A percentile compares a stretch with the other conserved stretches of the same genome.
These are phyloP conservation scores for Apolygus lucorum DNA, from an alignment of 1,140 invertebrate genomes.

Conservation along the genomic window DNA sequence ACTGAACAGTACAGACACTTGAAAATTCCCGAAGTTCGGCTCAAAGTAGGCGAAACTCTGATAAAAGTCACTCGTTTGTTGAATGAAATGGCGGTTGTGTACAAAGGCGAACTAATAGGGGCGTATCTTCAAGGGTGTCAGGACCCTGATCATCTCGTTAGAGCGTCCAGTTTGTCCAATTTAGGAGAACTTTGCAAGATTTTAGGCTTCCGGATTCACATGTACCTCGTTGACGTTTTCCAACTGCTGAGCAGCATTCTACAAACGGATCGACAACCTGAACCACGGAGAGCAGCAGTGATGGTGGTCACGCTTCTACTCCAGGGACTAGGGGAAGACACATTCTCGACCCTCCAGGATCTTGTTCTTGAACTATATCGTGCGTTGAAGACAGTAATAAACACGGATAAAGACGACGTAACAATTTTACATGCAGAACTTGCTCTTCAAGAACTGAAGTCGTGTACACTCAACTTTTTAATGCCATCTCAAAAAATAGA, in stretches of 20 bases:
- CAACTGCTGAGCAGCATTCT: constrained; percentile 36
- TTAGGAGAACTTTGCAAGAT: constrained; percentile 72
- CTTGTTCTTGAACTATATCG: constrained; percentile 59
- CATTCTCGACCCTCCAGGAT: constrained; percentile 50
- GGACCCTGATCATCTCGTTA: constrained; percentile 62
- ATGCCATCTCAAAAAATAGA: constrained; percentile 48
- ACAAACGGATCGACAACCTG: constrained; percentile 54
- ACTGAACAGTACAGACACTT: constrained; percentile 46
- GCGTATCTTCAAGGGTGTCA: constrained; percentile 57
- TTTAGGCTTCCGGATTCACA: constrained; percentile 61
- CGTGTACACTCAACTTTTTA: constrained; percentile 54
- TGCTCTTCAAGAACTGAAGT: constrained; percentile 65
- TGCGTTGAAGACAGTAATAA: constrained; percentile 54
- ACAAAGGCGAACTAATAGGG: constrained; percentile 62
- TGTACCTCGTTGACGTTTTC: constrained; percentile 62
- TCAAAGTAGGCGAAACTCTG: constrained; percentile 76
- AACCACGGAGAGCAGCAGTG: constrained; percentile 69
- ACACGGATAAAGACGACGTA: constrained; percentile 55
- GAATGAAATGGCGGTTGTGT: constrained; percentile 61
- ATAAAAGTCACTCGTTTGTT: constrained; percentile 61
- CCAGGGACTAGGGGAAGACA: constrained; percentile 60
- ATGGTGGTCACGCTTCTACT: constrained; percentile 62
- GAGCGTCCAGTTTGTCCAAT: constrained; percentile 74
- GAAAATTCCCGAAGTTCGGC: constrained; percentile 48
- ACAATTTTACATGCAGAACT: constrained; percentile 62